Conservation (phyloP, 2,888 invertebrate species). For the Villa cingulata region DNA sequence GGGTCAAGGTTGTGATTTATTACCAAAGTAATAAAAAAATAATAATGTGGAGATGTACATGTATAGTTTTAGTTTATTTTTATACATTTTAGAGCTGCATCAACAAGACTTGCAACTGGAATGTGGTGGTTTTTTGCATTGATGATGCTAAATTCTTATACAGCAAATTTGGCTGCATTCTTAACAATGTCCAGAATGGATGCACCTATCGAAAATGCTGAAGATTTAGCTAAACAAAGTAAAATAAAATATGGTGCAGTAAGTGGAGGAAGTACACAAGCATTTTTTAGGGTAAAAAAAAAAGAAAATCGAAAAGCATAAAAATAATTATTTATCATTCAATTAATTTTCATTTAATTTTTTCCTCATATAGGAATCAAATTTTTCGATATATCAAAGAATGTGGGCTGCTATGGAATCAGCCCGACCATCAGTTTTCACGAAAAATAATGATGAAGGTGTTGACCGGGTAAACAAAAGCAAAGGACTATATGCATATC, state of each 20-base stretch:
- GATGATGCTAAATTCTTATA: conserved; percentile 85
- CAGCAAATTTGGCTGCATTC: conserved; percentile 88
- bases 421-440: conserved; percentile 69
- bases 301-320: too few relatives aligned
- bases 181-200: conserved; percentile 81
- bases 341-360: conserved; percentile 1
- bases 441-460: conserved; percentile 70
- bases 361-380: conserved; percentile 57
- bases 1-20: conserved; percentile 85
- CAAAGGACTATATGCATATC: conserved; percentile 75
- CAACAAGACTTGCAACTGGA: conserved; percentile 75
- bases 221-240: conserved; percentile 85
- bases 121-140: conserved; percentile 92
- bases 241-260: conserved; percentile 93
- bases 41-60: not conserved
- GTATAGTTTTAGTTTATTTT: too few relatives aligned
- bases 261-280: conserved; percentile 73
- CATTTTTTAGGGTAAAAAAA: conserved; percentile 70
- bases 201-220: conserved; percentile 76
- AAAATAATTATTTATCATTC: not conserved
- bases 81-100: conserved; percentile 52
- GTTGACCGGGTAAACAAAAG: conserved; percentile 68
- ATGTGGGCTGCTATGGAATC: conserved; percentile 91
- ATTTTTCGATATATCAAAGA: conserved; percentile 73
- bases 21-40: conserved; percentile 57